phyloP scores from a whole-genome alignment of 2,797 vertebrate species.

The Hephaestus fuliginosus region DNA sequence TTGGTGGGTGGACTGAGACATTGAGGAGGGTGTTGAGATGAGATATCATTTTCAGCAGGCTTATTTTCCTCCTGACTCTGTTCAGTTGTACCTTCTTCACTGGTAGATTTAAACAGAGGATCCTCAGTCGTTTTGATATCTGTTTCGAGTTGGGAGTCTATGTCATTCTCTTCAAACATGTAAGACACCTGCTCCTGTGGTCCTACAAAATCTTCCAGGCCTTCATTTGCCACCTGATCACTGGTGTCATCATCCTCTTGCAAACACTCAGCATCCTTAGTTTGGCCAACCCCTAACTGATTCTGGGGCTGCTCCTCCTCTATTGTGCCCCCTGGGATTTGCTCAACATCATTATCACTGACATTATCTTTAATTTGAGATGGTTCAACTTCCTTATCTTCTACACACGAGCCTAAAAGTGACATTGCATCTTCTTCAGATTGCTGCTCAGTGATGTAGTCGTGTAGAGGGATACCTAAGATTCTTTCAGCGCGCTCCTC shows the following conservation, averaged over 20 bases:
- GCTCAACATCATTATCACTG: constrained; percentile 6
- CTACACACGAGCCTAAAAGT: background rate
- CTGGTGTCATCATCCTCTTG: constrained; percentile 32
- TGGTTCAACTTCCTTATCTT: constrained; percentile 21
- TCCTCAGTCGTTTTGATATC: constrained; percentile 24
- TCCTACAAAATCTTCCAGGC: constrained; percentile 22
- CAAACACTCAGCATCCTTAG: constrained; percentile 23
- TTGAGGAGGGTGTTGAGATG: constrained; percentile 9
- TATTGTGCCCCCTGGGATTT: constrained; percentile 20
- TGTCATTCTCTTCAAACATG: constrained; percentile 17
- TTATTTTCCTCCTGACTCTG: constrained; percentile 22
- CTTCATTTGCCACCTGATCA: constrained; percentile 33
- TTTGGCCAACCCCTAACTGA: constrained; percentile 8
- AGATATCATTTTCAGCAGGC: background rate
- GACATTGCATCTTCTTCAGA: constrained; percentile 8
- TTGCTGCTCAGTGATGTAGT: constrained; percentile 37
- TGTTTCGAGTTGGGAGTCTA: constrained; percentile 24
- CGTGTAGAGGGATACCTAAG: constrained; percentile 70
- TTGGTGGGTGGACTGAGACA: constrained; percentile 2
- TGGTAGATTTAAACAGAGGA: background rate
- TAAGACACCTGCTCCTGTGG: constrained; percentile 14
- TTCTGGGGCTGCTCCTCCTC: constrained; percentile 28
- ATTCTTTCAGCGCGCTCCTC: constrained; percentile 72
- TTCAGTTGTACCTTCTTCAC: constrained; percentile 20
- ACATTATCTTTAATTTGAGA: background rate